Evolutionary conservation across 2,888 invertebrate species (phyloP).

Genomic region (Stenodema calcarata): DNA sequence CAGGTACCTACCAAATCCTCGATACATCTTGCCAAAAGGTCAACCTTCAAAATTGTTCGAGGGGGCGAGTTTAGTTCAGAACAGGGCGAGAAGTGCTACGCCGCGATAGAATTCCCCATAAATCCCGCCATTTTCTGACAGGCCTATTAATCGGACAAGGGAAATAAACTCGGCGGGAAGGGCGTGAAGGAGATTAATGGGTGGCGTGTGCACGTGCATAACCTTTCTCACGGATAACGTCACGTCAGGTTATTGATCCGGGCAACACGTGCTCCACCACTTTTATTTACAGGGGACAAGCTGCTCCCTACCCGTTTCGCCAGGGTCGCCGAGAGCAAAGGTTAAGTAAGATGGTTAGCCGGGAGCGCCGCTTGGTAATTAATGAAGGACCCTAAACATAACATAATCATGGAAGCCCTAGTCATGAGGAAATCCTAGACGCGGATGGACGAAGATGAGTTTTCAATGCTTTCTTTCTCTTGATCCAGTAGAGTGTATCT

Average conservation of each 20-base stretch:
- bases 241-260: constrained; percentile 20
- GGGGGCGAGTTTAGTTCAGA: not conserved
- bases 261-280: constrained; percentile 10
- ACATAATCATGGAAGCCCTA: too few species aligned
- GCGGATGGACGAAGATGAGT: too few species aligned
- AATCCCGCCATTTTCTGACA: not conserved
- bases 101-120: not conserved
- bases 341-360: too few species aligned
- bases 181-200: not conserved
- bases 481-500: too few species aligned
- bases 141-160: not conserved
- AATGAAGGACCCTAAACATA: too few species aligned
- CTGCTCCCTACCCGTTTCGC: not conserved
- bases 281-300: not conserved
- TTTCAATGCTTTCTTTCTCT: too few species aligned
- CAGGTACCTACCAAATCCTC: not conserved
- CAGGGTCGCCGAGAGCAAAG: not conserved
- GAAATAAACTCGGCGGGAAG: not conserved
- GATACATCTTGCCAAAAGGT: not conserved
- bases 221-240: constrained; percentile 17
- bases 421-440: too few species aligned
- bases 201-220: not conserved
- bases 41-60: not conserved
- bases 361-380: too few species aligned
- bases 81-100: not conserved